phyloP scores from a whole-genome alignment of 92 coral and sea anemone species.

The Parazoanthus darwini region DNA sequence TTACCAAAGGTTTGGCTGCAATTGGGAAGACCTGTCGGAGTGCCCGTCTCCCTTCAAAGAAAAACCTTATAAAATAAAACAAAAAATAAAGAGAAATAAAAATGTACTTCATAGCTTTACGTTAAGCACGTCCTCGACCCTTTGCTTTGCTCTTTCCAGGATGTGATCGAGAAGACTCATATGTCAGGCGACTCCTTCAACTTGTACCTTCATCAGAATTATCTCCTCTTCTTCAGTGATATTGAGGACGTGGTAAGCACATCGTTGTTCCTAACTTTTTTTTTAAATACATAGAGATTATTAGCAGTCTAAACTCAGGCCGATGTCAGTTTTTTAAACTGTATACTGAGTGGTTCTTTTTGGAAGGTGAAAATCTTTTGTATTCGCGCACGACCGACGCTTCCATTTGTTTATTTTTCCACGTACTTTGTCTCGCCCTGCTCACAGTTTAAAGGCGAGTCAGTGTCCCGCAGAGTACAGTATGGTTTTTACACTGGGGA shows the following conservation, averaged over 20 bases:
- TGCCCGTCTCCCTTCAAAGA: too few species aligned
- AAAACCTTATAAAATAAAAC: too few species aligned
- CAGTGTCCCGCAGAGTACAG: too few species aligned
- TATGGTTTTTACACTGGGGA: too few species aligned
- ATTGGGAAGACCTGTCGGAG: too few species aligned
- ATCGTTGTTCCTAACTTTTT: neutral
- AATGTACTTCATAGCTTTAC: neutral
- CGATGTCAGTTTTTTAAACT: too few species aligned
- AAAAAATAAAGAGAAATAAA: too few species aligned
- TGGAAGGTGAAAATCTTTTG: neutral
- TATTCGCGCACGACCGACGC: neutral
- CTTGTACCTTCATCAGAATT: conserved; percentile 92
- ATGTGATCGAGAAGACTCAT: conserved; percentile 78
- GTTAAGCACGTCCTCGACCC: neutral
- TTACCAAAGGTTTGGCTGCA: too few species aligned
- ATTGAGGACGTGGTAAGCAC: conserved; percentile 88
- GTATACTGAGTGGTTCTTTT: neutral
- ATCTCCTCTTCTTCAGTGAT: conserved; percentile 80
- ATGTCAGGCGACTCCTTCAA: conserved; percentile 81
- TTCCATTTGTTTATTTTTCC: too few species aligned
- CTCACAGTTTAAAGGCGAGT: too few species aligned
- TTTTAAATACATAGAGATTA: neutral
- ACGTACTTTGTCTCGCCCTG: neutral
- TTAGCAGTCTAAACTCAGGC: neutral
- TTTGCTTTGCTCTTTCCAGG: conserved; percentile 43